These are phyloP conservation scores for Haliclona indistincta DNA, from an alignment of 37 sponge, comb jelly and placozoan genomes.

Conservation along the genomic window DNA sequence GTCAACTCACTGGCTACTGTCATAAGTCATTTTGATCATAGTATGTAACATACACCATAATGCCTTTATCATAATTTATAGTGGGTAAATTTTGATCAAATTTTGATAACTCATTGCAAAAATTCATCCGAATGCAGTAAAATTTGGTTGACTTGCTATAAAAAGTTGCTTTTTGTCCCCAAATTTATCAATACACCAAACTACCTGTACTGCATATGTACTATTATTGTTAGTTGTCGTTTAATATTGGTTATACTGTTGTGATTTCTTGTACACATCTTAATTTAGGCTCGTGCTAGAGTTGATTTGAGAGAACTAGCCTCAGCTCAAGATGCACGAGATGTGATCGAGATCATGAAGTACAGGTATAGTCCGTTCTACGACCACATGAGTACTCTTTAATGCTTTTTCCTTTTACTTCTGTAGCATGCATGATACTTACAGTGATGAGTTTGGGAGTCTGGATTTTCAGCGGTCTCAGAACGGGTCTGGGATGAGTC, in stretches of 20 bases:
- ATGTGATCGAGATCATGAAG: constrained; percentile 95
- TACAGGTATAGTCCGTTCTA: constrained; percentile 31
- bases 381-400: neutral
- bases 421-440: constrained; percentile 79
- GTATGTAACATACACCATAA: too few species aligned
- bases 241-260: neutral
- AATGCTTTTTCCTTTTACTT: neutral
- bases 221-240: neutral
- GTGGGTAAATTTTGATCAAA: too few species aligned
- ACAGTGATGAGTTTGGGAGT: constrained; percentile 82
- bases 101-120: neutral
- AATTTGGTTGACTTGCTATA: too few species aligned
- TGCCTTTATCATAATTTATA: too few species aligned
- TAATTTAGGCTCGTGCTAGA: constrained; percentile 76
- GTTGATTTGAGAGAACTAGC: constrained; percentile 82
- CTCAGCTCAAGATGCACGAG: constrained; percentile 80
- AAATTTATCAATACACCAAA: too few species aligned
- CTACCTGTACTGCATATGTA: too few species aligned
- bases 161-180: too few species aligned
- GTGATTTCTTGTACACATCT: too few species aligned
- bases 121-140: neutral
- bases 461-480: constrained; percentile 85
- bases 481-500: constrained; percentile 89
- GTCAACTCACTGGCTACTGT: neutral
- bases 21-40: too few species aligned